A percentile compares a stretch with the other conserved stretches of the same genome.
Evolutionary conservation across 2,113 vertebrate genomes (phyloP).

Genomic region (Serilophus lunatus): DNA sequence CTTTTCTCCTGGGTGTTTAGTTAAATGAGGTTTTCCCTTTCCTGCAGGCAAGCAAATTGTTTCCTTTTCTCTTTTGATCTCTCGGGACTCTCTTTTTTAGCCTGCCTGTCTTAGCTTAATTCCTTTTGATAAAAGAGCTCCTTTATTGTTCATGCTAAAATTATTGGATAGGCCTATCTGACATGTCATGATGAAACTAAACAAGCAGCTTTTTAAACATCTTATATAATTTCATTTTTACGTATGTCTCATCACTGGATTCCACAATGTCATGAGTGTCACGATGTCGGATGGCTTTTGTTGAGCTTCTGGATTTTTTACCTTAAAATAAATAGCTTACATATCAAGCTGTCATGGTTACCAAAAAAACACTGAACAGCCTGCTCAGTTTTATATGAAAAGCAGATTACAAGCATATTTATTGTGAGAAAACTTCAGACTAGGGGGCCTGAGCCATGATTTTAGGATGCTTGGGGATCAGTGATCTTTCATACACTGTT

Average conservation of each 20-base stretch:
- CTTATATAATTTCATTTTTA: background rate
- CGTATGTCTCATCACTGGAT: background rate
- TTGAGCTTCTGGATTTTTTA: background rate
- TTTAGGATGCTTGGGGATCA: background rate
- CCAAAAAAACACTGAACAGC: background rate
- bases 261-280: background rate
- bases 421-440: background rate
- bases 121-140: background rate
- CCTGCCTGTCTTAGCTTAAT: background rate
- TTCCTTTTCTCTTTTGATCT: background rate
- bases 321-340: background rate
- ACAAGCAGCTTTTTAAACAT: background rate
- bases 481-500: background rate
- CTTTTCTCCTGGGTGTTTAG: background rate
- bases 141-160: background rate
- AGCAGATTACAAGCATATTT: background rate
- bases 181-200: background rate
- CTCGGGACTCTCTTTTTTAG: background rate
- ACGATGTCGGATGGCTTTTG: background rate
- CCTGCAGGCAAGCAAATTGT: background rate
- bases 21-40: background rate
- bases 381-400: background rate
- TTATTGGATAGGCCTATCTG: background rate
- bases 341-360: background rate
- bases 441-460: background rate